Percentiles rank a stretch among this genome's conserved stretches.
phyloP scores from a whole-genome alignment of 2,113 vertebrate species.

The Plecotus auritus region DNA sequence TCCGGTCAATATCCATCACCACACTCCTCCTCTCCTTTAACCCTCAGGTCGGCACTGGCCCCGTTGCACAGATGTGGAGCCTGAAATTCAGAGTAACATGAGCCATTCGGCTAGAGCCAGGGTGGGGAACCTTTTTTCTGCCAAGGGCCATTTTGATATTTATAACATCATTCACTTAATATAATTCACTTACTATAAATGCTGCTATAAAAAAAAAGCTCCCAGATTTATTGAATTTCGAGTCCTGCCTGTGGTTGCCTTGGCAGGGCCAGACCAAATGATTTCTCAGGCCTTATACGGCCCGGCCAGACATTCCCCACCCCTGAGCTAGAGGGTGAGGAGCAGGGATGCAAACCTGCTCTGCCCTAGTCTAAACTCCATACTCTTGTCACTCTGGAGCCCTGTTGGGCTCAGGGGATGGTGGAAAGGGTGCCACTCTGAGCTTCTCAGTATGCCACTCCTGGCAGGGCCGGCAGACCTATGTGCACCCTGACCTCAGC shows the following conservation, averaged over 20 bases:
- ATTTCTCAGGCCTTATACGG: too few relatives aligned
- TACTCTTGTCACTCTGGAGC: neutral
- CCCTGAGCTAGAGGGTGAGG: neutral
- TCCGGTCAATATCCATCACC: neutral
- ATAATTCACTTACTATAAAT: too few relatives aligned
- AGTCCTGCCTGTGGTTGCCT: too few relatives aligned
- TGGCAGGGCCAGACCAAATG: too few relatives aligned
- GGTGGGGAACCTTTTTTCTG: too few relatives aligned
- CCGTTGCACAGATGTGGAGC: fast-evolving
- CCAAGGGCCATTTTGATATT: too few relatives aligned
- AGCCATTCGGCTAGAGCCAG: neutral
- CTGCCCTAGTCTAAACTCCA: neutral
- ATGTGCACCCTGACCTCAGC: neutral
- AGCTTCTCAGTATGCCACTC: neutral
- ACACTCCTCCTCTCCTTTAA: neutral
- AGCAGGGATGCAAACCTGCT: neutral
- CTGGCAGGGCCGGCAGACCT: neutral
- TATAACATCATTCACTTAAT: too few relatives aligned
- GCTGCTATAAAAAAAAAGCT: too few relatives aligned
- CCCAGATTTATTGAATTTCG: too few relatives aligned
- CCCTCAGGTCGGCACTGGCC: neutral
- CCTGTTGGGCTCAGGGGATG: neutral
- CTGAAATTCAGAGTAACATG: neutral
- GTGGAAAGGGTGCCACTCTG: neutral
- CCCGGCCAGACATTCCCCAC: too few relatives aligned